These are phyloP conservation scores for Etheostoma nigrum DNA, from an alignment of 2,797 vertebrate genomes.

Conservation along the genomic window DNA sequence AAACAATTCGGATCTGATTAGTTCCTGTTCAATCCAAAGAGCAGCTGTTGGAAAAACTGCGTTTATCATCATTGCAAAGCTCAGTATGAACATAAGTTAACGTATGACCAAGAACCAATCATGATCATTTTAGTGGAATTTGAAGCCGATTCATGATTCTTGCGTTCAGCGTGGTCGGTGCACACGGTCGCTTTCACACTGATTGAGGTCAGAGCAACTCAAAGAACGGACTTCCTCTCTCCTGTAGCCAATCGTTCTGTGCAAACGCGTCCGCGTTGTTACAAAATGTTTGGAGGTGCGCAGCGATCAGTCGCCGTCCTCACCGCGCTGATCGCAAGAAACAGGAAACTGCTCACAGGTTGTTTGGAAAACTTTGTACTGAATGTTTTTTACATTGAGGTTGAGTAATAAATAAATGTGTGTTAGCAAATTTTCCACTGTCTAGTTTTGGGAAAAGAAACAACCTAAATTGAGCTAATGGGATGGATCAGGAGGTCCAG, in stretches of 20 bases:
- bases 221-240: no score
- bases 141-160: no score
- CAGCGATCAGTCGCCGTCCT: no score
- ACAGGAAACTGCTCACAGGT: no score
- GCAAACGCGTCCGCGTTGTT: no score
- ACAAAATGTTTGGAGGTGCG: no score
- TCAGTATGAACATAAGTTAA: conserved; percentile 16
- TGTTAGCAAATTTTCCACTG: background rate
- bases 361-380: conserved; percentile 13
- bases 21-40: conserved; percentile 64
- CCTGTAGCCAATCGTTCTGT: no score
- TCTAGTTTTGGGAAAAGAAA: conserved; percentile 13
- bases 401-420: conserved; percentile 18
- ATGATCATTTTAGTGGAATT: background rate
- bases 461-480: conserved; percentile 21
- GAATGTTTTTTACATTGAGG: conserved; percentile 27
- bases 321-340: no score
- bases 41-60: conserved; percentile 6
- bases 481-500: conserved; percentile 33
- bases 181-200: no score
- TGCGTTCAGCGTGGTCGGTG: no score
- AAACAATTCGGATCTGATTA: conserved; percentile 9
- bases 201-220: no score
- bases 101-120: conserved; percentile 3
- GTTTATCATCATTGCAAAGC: conserved; percentile 19